Percentiles rank a stretch among this genome's conserved stretches.
Evolutionary conservation across 1,140 invertebrate species (phyloP).

Genomic region (Lordiphosa collinella): DNA sequence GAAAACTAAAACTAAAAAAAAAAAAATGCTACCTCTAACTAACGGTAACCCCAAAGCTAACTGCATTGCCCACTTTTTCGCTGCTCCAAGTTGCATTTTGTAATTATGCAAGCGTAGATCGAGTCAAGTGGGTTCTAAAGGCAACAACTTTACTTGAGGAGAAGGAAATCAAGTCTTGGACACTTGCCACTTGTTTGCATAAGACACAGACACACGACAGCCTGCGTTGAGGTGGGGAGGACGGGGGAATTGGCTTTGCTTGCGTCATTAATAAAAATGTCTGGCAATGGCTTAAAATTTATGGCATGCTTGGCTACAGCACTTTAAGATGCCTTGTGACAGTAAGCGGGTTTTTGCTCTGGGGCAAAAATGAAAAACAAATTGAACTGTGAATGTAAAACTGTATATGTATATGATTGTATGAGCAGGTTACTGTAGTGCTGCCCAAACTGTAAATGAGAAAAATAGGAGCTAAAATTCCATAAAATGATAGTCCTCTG

Average conservation of each 20-base stretch:
- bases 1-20: conserved; percentile 22
- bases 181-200: conserved; percentile 60
- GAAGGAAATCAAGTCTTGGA: conserved; percentile 41
- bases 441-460: conserved; percentile 44
- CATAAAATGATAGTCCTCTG: no score
- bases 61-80: conserved; percentile 44
- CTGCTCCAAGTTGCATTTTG: conserved; percentile 28
- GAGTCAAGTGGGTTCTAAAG: conserved; percentile 19
- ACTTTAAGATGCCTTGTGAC: conserved; percentile 55
- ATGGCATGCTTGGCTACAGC: conserved; percentile 65
- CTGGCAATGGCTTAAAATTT: conserved; percentile 71
- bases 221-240: background rate
- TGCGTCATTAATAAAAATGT: conserved; percentile 77
- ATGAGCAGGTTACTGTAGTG: conserved; percentile 1
- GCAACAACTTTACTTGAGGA: conserved; percentile 20
- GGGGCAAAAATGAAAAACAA: no score
- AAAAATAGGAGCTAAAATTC: no score
- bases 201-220: conserved; percentile 24
- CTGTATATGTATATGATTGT: conserved; percentile 4
- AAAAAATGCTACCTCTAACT: conserved; percentile 12
- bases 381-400: conserved; percentile 6
- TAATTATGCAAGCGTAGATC: conserved; percentile 45
- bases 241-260: background rate
- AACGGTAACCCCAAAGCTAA: conserved; percentile 46
- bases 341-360: conserved; percentile 52